Evolutionary conservation across 2,113 vertebrate genomes (phyloP).

Genomic region (Phrynosoma platyrhinos): DNA sequence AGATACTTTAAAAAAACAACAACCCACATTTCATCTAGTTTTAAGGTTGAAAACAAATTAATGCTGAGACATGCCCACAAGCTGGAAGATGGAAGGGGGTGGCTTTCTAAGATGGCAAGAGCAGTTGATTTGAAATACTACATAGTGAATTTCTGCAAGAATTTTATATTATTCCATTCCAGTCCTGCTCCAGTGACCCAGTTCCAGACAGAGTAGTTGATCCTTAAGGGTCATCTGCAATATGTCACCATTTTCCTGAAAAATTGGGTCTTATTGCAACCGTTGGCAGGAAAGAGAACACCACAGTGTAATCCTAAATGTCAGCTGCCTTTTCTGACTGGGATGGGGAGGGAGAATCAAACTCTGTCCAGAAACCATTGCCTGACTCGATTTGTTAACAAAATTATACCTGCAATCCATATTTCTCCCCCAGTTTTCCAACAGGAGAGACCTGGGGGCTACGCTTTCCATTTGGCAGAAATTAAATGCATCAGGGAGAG

Average conservation of each 20-base stretch:
- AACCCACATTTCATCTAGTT: no score
- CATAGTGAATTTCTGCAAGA: no score
- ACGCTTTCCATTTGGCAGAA: constrained; percentile 40
- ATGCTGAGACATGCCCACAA: no score
- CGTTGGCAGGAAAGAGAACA: neutral
- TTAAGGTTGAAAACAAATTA: no score
- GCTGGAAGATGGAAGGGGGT: no score
- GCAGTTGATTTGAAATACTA: no score
- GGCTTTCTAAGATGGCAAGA: no score
- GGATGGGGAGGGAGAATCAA: neutral
- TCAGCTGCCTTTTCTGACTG: neutral
- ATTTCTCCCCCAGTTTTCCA: constrained; percentile 1
- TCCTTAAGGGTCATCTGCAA: neutral
- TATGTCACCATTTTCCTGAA: neutral
- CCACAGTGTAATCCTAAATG: neutral
- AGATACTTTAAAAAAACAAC: no score
- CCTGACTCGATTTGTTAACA: constrained; percentile 1
- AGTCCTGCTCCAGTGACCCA: neutral
- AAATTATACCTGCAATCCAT: neutral
- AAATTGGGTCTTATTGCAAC: neutral
- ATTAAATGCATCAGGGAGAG: constrained; percentile 24
- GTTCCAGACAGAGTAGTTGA: neutral
- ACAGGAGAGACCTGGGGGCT: fast-evolving
- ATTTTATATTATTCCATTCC: no score
- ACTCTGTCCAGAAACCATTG: neutral